Conservation (phyloP, 2,113 vertebrate genomes). For the Buteo buteo region DNA sequence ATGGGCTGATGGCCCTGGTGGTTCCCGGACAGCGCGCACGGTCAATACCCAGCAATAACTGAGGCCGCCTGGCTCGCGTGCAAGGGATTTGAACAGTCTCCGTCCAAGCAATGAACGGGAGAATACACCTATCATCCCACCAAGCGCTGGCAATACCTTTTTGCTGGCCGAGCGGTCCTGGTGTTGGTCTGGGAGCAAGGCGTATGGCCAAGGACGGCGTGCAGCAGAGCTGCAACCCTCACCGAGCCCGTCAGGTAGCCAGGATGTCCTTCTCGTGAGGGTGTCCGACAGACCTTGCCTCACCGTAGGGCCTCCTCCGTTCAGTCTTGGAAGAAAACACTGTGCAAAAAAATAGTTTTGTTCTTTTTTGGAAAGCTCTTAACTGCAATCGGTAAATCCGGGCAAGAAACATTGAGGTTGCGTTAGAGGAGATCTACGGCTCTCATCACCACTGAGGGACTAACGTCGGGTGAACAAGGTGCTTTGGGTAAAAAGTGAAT, state of each 20-base stretch:
- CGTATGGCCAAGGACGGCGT: rapidly evolving
- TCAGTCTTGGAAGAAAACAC: neutral
- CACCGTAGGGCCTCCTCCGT: neutral
- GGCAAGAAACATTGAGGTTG: rapidly evolving
- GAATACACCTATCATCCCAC: neutral
- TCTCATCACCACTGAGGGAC: neutral
- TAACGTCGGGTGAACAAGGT: neutral
- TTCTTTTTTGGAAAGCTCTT: neutral
- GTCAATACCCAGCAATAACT: neutral
- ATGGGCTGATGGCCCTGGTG: neutral
- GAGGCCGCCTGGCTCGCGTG: rapidly evolving
- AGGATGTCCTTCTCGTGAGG: neutral
- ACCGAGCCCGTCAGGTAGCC: rapidly evolving
- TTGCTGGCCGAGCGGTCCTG: rapidly evolving
- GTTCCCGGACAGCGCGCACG: rapidly evolving
- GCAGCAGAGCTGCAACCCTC: neutral
- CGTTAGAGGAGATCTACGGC: neutral
- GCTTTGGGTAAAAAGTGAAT: neutral
- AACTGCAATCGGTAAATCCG: neutral
- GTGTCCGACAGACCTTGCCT: neutral
- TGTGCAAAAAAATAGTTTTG: neutral
- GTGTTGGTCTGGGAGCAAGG: neutral
- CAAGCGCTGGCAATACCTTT: neutral
- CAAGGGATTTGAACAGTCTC: neutral
- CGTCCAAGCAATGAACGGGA: neutral